These are phyloP conservation scores for Patagioenas fasciata DNA, from an alignment of 2,113 vertebrate genomes.

Conservation along the genomic window DNA sequence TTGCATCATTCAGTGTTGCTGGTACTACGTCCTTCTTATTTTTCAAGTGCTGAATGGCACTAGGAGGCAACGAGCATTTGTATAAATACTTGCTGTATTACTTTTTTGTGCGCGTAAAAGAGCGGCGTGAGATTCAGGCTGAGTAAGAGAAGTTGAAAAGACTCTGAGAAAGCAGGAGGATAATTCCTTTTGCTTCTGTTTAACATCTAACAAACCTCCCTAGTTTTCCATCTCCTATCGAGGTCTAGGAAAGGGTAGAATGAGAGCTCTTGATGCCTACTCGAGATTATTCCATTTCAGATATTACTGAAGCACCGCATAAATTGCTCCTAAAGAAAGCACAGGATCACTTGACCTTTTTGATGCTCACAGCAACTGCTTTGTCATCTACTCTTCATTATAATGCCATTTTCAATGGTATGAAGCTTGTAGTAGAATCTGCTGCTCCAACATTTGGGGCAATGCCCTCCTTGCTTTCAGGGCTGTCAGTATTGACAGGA, in stretches of 20 bases:
- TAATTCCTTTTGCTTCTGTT: background rate
- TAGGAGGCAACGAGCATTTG: background rate
- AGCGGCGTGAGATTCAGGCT: background rate
- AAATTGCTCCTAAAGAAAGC: slow-evolving; percentile 12
- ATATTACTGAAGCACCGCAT: background rate
- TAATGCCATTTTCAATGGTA: background rate
- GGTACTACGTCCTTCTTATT: background rate
- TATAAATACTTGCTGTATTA: background rate
- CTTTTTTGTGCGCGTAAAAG: background rate
- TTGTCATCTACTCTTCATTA: background rate
- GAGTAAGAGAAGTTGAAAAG: background rate
- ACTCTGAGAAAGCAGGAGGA: background rate
- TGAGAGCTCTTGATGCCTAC: background rate
- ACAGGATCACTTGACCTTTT: slow-evolving; percentile 16
- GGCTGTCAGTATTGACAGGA: background rate
- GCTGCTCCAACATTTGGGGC: background rate
- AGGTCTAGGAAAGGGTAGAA: background rate
- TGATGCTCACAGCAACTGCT: background rate
- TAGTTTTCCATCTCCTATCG: background rate
- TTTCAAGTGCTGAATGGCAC: background rate
- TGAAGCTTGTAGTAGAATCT: background rate
- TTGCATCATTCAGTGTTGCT: background rate
- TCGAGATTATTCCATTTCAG: background rate
- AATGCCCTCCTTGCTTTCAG: background rate
- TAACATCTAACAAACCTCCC: background rate